Evolutionary conservation across 1,140 invertebrate species (phyloP), one percentile per base, ranked within the genome.

Genomic region (Geopemphigus sp.): DNA sequence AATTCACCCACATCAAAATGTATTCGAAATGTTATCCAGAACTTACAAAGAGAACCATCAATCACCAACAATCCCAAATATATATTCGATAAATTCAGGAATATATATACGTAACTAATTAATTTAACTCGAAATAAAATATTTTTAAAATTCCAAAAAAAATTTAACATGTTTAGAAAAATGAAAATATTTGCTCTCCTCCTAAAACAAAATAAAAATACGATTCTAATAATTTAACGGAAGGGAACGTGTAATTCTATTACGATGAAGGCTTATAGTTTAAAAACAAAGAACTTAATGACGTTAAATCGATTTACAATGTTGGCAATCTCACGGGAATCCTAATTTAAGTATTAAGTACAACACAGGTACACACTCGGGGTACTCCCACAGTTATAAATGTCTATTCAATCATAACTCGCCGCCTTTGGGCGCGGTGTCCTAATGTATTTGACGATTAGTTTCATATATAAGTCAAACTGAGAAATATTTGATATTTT

Each of bases 301-400:
- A 68, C 15, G 5, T 50, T 50, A 68, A 68, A 68, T 50, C 66
- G 45, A 68, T 68, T 68, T 68, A 24, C 66, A 47, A 66, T 26
- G 66, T 24, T 68, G 8, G 14, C 22, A 26, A 68, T 50, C 66
- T 68, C 15, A 26, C 22, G 4, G 6, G 45, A 50, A 68, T 68
- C n/a, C 45, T 68, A 68, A 68, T 68, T 50, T 68, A 50, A 68
- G 22, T 22, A 68, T 68, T 50, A 72, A 24, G 45, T n/a, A n/a
- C n/a, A n/a, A n/a, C 11, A 47, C 64, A 12, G 24, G 47, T 72
- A 54, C 47, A 54, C 17, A n/a, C n/a, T n/a, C n/a, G n/a, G 47
- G 24, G 47, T 72, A 54, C 68, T 72, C 47, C 68, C 54, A 72
- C 68, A 72, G 50, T 72, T 53, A 12, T 54, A 72, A 72, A 72